Evolutionary conservation across 2,113 vertebrate genomes (phyloP).

Genomic region (Parus major): DNA sequence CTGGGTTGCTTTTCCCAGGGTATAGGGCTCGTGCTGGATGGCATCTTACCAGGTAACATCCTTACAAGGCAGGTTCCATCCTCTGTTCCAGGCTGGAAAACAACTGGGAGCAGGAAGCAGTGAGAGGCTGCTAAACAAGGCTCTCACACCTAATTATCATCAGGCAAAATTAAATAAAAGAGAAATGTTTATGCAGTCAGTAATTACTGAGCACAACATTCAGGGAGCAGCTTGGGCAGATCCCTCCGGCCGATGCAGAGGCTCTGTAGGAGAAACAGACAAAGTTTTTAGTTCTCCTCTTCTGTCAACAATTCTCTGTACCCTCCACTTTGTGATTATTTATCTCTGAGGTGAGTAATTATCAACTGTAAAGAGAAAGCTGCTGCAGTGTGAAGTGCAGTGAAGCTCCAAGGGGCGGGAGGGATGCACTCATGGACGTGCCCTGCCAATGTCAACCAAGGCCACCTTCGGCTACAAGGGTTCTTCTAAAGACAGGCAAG

Average conservation of each 20-base stretch:
- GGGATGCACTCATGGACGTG: background rate
- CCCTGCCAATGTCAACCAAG: constrained; percentile 25
- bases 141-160: background rate
- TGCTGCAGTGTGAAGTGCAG: background rate
- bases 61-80: background rate
- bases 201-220: background rate
- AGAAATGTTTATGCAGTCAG: background rate
- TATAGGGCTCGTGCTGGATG: background rate
- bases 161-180: constrained; percentile 23
- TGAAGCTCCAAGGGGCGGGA: accelerated
- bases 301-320: background rate
- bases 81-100: background rate
- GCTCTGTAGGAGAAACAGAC: background rate
- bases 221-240: background rate
- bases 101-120: background rate
- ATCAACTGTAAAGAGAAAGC: background rate
- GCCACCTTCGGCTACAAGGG: background rate
- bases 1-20: background rate
- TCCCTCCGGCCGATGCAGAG: background rate
- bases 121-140: background rate
- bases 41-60: background rate
- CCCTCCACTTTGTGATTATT: background rate
- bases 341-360: constrained; percentile 22
- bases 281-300: background rate
- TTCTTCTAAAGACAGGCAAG: background rate